phyloP scores from a whole-genome alignment of 2,113 vertebrate genomes.

The Lontra canadensis region DNA sequence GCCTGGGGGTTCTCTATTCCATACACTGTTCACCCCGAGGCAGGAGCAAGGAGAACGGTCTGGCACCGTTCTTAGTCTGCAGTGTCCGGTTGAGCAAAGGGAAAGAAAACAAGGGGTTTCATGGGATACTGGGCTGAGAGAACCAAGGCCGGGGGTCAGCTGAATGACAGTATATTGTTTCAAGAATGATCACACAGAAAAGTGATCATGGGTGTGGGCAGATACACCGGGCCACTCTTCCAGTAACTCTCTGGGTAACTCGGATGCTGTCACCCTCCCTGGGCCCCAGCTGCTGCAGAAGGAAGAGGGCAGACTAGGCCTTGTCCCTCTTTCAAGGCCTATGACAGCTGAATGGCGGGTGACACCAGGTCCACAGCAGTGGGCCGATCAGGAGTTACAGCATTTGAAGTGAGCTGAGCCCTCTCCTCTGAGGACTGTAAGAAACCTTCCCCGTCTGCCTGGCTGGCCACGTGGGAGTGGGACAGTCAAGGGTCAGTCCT shows the following conservation, averaged over 20 bases:
- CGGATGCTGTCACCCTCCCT: not conserved
- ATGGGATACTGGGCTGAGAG: not conserved
- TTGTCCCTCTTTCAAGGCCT: not conserved
- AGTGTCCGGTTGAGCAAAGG: not conserved
- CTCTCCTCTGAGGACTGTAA: not conserved
- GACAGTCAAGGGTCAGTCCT: not conserved
- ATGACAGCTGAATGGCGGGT: not conserved
- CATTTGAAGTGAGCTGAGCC: not conserved
- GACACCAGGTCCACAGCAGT: not conserved
- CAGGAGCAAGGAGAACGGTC: not conserved
- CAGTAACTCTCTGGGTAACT: not conserved
- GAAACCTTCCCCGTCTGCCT: not conserved
- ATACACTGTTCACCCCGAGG: not conserved
- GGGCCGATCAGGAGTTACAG: rapidly evolving
- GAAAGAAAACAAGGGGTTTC: not conserved
- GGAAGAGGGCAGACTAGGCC: not conserved
- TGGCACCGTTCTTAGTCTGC: not conserved
- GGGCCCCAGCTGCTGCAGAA: too few species aligned
- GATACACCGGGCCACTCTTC: not conserved
- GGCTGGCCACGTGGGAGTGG: not conserved
- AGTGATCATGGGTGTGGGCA: not conserved
- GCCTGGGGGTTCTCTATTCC: not conserved
- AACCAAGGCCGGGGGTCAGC: not conserved
- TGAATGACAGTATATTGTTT: not conserved
- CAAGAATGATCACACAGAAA: not conserved